Base-by-base conservation (phyloP, 35 echinoderm and acorn worm species). In the Amphiura filiformis region DNA sequence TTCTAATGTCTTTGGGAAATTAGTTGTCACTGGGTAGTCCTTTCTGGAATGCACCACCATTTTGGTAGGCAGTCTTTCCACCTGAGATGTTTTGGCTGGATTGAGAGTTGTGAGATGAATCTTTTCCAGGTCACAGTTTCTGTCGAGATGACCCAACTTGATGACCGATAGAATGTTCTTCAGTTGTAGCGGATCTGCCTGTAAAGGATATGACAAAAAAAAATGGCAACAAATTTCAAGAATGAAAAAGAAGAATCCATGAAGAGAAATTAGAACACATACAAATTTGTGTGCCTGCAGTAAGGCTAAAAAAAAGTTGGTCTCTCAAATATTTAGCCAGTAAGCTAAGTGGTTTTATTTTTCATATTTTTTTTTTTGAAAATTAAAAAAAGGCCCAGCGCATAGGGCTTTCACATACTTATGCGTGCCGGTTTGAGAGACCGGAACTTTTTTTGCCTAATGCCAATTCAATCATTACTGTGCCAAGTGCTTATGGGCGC, bases 101-200 rank as follows among this genome's bases (percentile, higher is more conserved):
- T 87, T 89, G 30, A 99, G 90, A 30, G 87, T 91, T 33, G 96
- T 87, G 26, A 99, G 92, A 37, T 94, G 90, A 42, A 86, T 23
- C 42, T 89, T 76, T 28, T 86, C 82, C 0, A 99, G 42, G 4
- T 88, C 86, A 31, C 47, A 65, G 79, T 40, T 76, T 84, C 89
- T 78, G 81, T 94, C 84, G 84, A 84, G 75, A 65, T 94, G 90
- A 44, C 89, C 93, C 22, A 99, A 38, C 35, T 94, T 94, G 22
- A 99, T 37, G 0, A 89, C 91, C 9, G 82, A 84, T 14, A 99
- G 89, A 70, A 99, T 92, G 47, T 77, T 88, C 79, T 99, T 99
- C 34, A 99, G 75, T 41, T 94, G 89, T 49, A 93, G 35, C 31
- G 91, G 93, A 82, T 99, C 96, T 39, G 96, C 96, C 96, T 99